Percentiles rank a stretch among this genome's conserved stretches.
phyloP scores from a whole-genome alignment of 2,888 invertebrate species.

The Stenotaenia linearis region DNA sequence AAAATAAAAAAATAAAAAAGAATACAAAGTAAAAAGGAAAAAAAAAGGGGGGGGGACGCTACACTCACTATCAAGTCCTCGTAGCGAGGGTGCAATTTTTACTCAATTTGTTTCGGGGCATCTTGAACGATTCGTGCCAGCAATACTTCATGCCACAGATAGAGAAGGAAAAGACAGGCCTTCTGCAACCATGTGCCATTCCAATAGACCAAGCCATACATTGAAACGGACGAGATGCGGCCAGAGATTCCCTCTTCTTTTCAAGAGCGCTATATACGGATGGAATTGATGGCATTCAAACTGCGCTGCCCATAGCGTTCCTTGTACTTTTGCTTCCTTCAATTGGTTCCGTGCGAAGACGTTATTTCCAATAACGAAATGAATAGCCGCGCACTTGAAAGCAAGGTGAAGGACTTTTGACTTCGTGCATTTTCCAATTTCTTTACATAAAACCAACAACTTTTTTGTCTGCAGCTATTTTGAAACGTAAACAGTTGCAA shows the following conservation, averaged over 20 bases:
- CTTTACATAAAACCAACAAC: not conserved
- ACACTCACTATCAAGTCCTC: not conserved
- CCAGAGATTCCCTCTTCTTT: conserved; percentile 13
- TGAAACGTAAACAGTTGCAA: not conserved
- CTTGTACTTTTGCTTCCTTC: not conserved
- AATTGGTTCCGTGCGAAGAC: conserved; percentile 18
- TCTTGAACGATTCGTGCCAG: conserved; percentile 26
- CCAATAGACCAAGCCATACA: conserved; percentile 26
- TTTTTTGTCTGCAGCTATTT: not conserved
- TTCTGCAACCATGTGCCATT: conserved; percentile 26
- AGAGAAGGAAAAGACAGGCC: conserved; percentile 22
- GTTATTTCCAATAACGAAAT: conserved; percentile 8
- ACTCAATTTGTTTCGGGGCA: conserved; percentile 26
- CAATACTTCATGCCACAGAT: conserved; percentile 20
- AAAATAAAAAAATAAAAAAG: not conserved
- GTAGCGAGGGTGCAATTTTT: conserved; percentile 26
- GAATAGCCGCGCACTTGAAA: not conserved
- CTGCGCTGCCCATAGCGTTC: conserved; percentile 19
- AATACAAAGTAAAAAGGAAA: no score
- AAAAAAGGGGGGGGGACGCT: no score
- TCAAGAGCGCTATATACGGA: conserved; percentile 15
- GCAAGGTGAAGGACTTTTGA: conserved; percentile 21
- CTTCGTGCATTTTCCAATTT: not conserved
- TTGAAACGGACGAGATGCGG: conserved; percentile 24
- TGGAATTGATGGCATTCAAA: conserved; percentile 23